Evolutionary conservation across 64 coral and sea anemone species (phyloP), one percentile per base, ranked within the genome.

Genomic region (Acropora yongei): DNA sequence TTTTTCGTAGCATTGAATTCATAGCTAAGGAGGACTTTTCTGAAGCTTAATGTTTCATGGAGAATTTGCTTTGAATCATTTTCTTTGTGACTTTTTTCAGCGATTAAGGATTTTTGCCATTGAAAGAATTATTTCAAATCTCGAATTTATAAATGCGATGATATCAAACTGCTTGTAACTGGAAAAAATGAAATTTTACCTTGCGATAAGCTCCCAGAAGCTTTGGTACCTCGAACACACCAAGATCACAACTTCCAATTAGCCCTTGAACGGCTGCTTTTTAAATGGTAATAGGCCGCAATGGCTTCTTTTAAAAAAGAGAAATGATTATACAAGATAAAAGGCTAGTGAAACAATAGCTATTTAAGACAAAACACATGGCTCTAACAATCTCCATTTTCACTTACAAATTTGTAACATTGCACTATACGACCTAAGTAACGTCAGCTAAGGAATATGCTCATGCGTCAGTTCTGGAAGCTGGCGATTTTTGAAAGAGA

Each of bases 281-380:
- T 85, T 67, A 30, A 10, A 47, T 49, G 44, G 49, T 85, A 72
- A 85, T 71, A 47, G 66, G 48, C 44, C 44, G 65, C 46, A 72
- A 69, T 49, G 4, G 63, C 63, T 44, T 85, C 63, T 85, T 85
- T 85, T 85, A 44, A 71, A 30, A 85, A 84, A 85, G 65, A 63
- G 57, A 30, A 68, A 46, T 78, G 44, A 85, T 48, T 85, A 85
- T 68, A 68, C 44, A 85, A 65, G 82, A 85, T 85, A 85, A 85
- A 85, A 85, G 82, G 82, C 82, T 20, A 49, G 13, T 65, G 30
- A 47, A 85, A 85, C 82, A 85, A 85, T 85, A 48, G 82, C 57
- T 19, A 58, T 14, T 48, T 18, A n/a, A 6, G 79, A 82, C 60
- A 82, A 60, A 30, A 82, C 12, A 82, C 3, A 2, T 82, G 4